Evolutionary conservation across 2,113 vertebrate genomes (phyloP), one percentile per base, ranked within the genome.

Genomic region (Cryptotis parvus): DNA sequence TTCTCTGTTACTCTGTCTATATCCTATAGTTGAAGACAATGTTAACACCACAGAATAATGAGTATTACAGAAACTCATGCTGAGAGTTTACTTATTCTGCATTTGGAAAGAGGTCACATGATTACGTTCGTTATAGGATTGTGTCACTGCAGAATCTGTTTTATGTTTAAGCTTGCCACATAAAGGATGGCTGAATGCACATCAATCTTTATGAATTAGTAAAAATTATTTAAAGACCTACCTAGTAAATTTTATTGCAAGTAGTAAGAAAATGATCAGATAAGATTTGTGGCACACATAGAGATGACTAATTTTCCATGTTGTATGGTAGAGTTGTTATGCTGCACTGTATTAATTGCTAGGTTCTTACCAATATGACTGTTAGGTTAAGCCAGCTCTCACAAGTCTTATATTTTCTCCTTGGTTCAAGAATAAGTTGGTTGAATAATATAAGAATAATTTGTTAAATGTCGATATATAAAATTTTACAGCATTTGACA

Each of bases 91-190:
- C 52, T 92, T 86, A 85, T 68, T 43, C 18, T 89, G 66, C 12
- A 84, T 94, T 91, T 70, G 43, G 81, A 81, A 93, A 91, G 75
- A 96, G 74, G 58, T 84, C 94, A 91, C 72, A 90, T 87, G 82
- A 43, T 35, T 37, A 65, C 27, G 39, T 84, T 86, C 88, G 91
- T 70, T 94, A 39, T 90, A 26, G 89, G 73, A 89, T 43, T 92
- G 45, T 92, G 87, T 87, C 63, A 58, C 37, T 76, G 29, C 31
- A 72, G 72, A 41, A n/a, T 91, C 24, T 80, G 87, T 89, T 95
- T 95, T 84, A 87, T 65, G 68, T 92, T 92, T 89, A 84, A 81
- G 65, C 49, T 35, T 77, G 4, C 37, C 55, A 81, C 20, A 52
- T 66, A 95, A 84, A 95, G 58, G 39, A 37, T 86, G 65, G 16